These are phyloP conservation scores for Tenthredo mesomela DNA, from an alignment of 2,888 invertebrate genomes.

Conservation along the genomic window DNA sequence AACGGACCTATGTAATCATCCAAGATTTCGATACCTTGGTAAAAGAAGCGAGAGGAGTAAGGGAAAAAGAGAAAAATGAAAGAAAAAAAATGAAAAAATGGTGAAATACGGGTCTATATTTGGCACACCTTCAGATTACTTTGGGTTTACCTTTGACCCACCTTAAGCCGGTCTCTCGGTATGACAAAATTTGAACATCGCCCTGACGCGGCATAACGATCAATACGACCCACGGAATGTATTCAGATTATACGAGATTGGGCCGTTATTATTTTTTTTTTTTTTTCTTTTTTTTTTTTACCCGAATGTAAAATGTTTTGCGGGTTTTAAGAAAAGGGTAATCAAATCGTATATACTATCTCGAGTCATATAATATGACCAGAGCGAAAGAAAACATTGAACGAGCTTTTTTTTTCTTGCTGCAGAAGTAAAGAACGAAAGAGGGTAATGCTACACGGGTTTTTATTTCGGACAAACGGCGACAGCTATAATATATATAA, in stretches of 20 bases:
- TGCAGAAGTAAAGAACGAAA: not conserved
- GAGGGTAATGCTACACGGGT: not conserved
- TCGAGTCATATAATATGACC: not conserved
- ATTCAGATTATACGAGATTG: slow-evolving; percentile 37
- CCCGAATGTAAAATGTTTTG: slow-evolving; percentile 3
- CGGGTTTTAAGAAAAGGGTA: not conserved
- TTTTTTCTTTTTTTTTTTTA: not conserved
- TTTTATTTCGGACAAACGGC: not conserved
- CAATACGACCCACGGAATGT: slow-evolving; percentile 40
- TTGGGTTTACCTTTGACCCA: slow-evolving; percentile 31
- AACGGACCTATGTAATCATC: slow-evolving; percentile 43
- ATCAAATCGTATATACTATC: not conserved
- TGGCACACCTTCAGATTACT: slow-evolving; percentile 29
- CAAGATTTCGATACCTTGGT: not conserved
- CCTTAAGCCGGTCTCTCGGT: slow-evolving; percentile 9
- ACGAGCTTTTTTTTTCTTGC: not conserved
- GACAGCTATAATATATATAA: not conserved
- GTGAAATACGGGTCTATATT: not conserved
- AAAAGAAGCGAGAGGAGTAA: not conserved
- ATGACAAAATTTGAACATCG: slow-evolving; percentile 32
- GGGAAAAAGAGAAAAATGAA: not conserved
- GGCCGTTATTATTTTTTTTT: not conserved
- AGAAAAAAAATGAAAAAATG: not conserved
- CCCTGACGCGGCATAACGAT: slow-evolving; percentile 15
- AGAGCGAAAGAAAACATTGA: not conserved